These are phyloP conservation scores for Adineta ricciae DNA, from an alignment of 2,888 invertebrate genomes.

Conservation along the genomic window DNA sequence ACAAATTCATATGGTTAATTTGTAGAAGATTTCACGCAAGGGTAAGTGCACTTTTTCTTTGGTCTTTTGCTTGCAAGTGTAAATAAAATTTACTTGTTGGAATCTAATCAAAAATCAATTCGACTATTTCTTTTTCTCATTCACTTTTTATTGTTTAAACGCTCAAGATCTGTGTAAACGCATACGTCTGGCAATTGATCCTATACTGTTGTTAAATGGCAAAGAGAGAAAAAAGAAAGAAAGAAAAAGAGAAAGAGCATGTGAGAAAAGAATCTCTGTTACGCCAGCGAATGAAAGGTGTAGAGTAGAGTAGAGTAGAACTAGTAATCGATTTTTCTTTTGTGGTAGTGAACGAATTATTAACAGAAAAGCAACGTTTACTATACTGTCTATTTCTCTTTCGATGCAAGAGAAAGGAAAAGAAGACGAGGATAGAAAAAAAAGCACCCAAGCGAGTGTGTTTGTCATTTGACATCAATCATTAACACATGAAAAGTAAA, in stretches of 20 bases:
- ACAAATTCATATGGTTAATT: not conserved
- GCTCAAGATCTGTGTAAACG: not conserved
- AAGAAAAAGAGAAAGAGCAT: not conserved
- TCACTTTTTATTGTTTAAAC: not conserved
- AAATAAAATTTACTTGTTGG: not conserved
- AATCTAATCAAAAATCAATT: too few species aligned
- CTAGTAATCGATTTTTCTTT: not conserved
- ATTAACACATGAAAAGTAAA: slow-evolving; percentile 9
- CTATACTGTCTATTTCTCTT: not conserved
- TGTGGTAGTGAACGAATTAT: not conserved
- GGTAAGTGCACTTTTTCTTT: not conserved
- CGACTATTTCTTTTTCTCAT: not conserved
- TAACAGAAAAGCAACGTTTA: not conserved
- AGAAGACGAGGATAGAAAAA: not conserved
- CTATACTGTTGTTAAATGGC: not conserved
- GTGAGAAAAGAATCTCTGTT: not conserved
- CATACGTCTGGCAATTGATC: not conserved
- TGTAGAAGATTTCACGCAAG: not conserved
- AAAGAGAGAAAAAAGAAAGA: not conserved
- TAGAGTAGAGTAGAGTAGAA: not conserved
- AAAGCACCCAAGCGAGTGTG: slow-evolving; percentile 5
- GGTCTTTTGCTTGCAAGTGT: not conserved
- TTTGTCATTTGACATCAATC: slow-evolving; percentile 13
- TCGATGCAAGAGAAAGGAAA: not conserved
- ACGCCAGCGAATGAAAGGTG: not conserved